A percentile compares a stretch with the other conserved stretches of the same genome.
Evolutionary conservation across 2,888 invertebrate species (phyloP).

Genomic region (Eristalis pertinax): DNA sequence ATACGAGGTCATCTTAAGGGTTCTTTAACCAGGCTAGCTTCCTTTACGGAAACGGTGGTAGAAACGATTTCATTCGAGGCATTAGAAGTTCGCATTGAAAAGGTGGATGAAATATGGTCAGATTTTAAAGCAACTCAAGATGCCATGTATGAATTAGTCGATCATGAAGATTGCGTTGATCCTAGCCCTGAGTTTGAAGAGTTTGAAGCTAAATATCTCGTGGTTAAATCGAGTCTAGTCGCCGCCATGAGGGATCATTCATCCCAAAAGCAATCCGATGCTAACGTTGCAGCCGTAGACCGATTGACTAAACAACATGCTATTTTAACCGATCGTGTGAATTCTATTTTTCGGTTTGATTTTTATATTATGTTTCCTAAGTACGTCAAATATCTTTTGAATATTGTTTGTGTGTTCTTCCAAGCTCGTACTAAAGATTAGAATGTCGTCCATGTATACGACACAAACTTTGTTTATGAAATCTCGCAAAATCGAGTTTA

Average conservation of each 20-base stretch:
- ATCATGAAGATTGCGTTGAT: slow-evolving; percentile 9
- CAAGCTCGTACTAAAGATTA: too few relatives aligned
- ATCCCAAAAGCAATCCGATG: slow-evolving; percentile 25
- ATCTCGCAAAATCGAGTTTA: too few relatives aligned
- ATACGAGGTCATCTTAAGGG: background rate
- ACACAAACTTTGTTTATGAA: too few relatives aligned
- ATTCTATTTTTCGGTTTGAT: too few relatives aligned
- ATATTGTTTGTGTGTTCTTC: too few relatives aligned
- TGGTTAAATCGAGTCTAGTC: background rate
- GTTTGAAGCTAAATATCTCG: too few relatives aligned
- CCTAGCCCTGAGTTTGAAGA: slow-evolving; percentile 1
- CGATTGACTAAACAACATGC: background rate
- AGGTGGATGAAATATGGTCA: background rate
- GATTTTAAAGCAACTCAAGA: background rate
- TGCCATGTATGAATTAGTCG: background rate
- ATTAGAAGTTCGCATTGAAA: background rate
- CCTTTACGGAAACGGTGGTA: background rate
- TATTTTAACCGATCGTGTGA: background rate
- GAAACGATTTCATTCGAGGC: background rate
- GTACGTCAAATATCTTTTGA: too few relatives aligned
- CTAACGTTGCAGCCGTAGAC: background rate
- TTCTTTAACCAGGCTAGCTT: background rate
- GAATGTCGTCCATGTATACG: too few relatives aligned
- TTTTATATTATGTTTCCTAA: too few relatives aligned
- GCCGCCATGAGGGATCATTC: too few relatives aligned